Base-by-base conservation (phyloP, 2,888 invertebrate genomes). In the Bruchidius siliquastri region DNA sequence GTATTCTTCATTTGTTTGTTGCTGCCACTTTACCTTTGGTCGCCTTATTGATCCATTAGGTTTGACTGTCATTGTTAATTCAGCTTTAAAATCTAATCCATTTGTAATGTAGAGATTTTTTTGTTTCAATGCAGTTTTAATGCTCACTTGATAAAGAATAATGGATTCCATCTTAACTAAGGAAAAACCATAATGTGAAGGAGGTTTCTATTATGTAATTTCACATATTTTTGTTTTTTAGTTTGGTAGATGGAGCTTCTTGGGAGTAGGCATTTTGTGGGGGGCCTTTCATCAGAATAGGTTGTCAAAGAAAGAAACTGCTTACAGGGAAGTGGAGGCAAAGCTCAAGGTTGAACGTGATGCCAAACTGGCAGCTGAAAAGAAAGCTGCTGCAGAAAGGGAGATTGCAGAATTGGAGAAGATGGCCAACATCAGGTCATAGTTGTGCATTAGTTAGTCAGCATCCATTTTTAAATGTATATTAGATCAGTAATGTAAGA, bases 241-340 rank as follows among this genome's bases (percentile, higher is more conserved):
- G 94, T 94, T 95, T 82, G 92, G 92, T 74, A 90, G 96, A 84
- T 96, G 95, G 95, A 92, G 92, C 73, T 89, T 95, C 82, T 89
- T 96, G 2, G 84, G 90, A 0, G 88, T 90, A 0, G 96, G 96
- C 32, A 87, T 96, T 77, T 83, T 91, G 0, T 96, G 94, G 80
- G 96, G 96, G 72, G 90, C 91, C 0, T 91, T 91, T 84, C 90
- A 94, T 85, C 92, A 94, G 79, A 90, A 84, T 83, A 88, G 93
- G 72, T 87, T 93, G 0, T 88, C 91, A 49, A 93, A 89, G 84
- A 92, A 89, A 83, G 94, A 94, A 82, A 86, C 86, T 2, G 90
- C 88, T 75, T 82, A 91, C 69, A 89, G 93, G 22, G 93, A 91
- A 85, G 87, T 92, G 18, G 93, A 94, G 81, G 86, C 87, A 0